Percentiles rank a stretch among this genome's conserved stretches.
These are phyloP conservation scores for Synaphobranchus kaupii DNA, from an alignment of 2,797 vertebrate genomes.

Conservation along the genomic window DNA sequence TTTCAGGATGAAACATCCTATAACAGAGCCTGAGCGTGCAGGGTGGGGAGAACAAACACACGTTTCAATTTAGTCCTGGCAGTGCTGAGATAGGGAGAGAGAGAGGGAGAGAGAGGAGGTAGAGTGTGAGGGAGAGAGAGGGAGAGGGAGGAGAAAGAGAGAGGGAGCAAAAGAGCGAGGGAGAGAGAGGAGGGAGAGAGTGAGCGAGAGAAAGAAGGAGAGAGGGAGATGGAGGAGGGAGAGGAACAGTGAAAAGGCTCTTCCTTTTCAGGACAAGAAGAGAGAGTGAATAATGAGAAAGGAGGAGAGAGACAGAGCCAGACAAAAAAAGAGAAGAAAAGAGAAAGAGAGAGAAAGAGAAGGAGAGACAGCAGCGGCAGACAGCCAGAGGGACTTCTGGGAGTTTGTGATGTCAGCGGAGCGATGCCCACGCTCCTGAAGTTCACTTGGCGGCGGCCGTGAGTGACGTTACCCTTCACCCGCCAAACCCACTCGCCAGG, in stretches of 20 bases:
- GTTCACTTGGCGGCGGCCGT: neutral
- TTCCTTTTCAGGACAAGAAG: too few relatives aligned
- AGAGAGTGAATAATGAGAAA: too few relatives aligned
- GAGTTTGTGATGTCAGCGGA: conserved; percentile 33
- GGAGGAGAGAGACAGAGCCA: too few relatives aligned
- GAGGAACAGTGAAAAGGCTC: conserved; percentile 17
- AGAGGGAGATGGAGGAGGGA: conserved; percentile 18
- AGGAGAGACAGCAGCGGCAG: neutral
- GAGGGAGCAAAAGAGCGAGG: neutral
- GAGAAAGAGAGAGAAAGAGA: neutral
- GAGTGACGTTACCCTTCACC: neutral
- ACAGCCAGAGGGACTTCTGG: neutral
- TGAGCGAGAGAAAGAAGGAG: neutral
- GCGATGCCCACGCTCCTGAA: conserved; percentile 32
- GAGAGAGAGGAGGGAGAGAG: conserved; percentile 9
- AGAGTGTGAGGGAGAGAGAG: neutral
- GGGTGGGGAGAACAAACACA: conserved; percentile 8
- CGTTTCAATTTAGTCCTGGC: conserved; percentile 25
- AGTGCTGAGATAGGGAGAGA: neutral
- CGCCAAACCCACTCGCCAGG: conserved; percentile 12
- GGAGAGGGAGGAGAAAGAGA: conserved; percentile 31
- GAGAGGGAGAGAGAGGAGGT: conserved; percentile 1
- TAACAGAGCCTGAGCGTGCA: neutral
- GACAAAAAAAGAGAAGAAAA: conserved; percentile 10
- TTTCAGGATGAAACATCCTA: neutral